These are phyloP conservation scores for Epinephelus lanceolatus DNA, from an alignment of 2,113 vertebrate species.

Conservation along the genomic window DNA sequence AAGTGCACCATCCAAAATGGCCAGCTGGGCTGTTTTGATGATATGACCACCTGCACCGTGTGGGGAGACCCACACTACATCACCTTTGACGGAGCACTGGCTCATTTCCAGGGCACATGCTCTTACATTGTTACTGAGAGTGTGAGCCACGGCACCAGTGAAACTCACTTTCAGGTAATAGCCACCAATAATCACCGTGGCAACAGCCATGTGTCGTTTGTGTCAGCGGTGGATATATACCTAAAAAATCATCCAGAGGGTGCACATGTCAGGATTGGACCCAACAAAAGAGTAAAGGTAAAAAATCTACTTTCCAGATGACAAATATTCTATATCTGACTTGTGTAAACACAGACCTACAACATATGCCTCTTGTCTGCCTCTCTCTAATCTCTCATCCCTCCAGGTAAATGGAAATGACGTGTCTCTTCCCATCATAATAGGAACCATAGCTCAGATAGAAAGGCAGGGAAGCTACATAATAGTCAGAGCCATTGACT, in stretches of 20 bases:
- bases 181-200: conserved; percentile 75
- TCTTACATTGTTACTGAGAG: conserved; percentile 79
- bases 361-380: background rate
- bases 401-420: conserved; percentile 68
- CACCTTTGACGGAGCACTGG: conserved; percentile 84
- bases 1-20: conserved; percentile 71
- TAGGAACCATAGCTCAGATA: conserved; percentile 52
- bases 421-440: conserved; percentile 38
- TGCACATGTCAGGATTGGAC: conserved; percentile 60
- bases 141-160: background rate
- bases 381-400: background rate
- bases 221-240: conserved; percentile 76
- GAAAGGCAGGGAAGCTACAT: conserved; percentile 46
- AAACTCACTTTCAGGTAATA: conserved; percentile 62
- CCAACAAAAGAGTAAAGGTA: conserved; percentile 72
- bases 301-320: background rate
- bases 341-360: background rate
- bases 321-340: background rate
- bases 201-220: conserved; percentile 75
- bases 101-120: conserved; percentile 85
- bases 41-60: conserved; percentile 76
- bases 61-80: conserved; percentile 85
- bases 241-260: conserved; percentile 38
- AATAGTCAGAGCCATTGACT: conserved; percentile 44
- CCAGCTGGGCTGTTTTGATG: conserved; percentile 53